phyloP scores from a whole-genome alignment of 2,113 vertebrate species.

The Alectura lathami region DNA sequence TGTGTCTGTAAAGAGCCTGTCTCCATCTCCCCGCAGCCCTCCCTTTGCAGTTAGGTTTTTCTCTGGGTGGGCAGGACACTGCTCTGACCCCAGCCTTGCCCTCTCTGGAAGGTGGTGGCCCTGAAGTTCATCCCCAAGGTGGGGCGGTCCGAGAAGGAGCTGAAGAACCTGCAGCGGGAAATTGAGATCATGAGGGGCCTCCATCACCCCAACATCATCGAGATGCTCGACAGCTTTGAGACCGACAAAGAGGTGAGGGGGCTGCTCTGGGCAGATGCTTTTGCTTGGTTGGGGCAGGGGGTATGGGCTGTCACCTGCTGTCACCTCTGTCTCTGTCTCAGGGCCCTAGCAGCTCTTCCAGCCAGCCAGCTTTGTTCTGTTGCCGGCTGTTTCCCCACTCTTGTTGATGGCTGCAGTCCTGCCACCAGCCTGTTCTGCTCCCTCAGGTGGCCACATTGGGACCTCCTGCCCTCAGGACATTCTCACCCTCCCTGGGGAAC shows the following conservation, averaged over 20 bases:
- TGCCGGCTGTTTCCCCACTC: background rate
- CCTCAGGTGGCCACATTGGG: background rate
- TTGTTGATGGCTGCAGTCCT: background rate
- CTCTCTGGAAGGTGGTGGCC: constrained; percentile 86
- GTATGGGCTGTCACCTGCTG: background rate
- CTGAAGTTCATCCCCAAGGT: constrained; percentile 96
- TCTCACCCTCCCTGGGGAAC: background rate
- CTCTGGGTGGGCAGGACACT: background rate
- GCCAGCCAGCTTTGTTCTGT: background rate
- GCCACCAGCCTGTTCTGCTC: background rate
- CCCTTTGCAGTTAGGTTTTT: background rate
- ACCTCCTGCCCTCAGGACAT: background rate
- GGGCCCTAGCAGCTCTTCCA: background rate
- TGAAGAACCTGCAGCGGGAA: constrained; percentile 87
- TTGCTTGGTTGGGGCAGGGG: background rate
- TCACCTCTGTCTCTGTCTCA: background rate
- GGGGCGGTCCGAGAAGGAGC: constrained; percentile 90
- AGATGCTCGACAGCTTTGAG: constrained; percentile 94
- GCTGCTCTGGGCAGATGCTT: background rate
- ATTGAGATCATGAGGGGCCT: constrained; percentile 94
- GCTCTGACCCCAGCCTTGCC: background rate
- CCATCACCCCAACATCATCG: constrained; percentile 91
- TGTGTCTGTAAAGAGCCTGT: background rate
- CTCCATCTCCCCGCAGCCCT: background rate
- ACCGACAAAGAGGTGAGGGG: constrained; percentile 87